phyloP scores from a whole-genome alignment of 2,113 vertebrate genomes.

The Mellivora capensis region DNA sequence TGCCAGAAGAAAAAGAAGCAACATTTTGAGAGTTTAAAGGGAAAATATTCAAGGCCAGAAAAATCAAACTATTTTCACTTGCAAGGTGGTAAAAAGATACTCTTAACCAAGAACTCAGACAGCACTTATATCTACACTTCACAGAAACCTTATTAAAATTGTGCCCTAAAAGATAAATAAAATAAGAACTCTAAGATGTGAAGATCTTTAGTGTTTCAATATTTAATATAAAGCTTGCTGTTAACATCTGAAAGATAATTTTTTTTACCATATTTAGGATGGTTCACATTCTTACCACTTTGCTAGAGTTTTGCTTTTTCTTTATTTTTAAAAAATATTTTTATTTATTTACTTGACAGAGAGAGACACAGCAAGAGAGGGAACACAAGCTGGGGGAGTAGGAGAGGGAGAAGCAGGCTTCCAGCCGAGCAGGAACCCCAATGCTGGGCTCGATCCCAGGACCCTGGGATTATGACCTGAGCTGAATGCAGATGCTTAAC shows the following conservation, averaged over 20 bases:
- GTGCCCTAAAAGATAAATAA: neutral
- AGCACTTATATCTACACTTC: neutral
- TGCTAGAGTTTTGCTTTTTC: neutral
- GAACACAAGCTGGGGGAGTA: no score
- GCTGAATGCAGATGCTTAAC: no score
- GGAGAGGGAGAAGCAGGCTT: no score
- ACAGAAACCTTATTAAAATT: slow-evolving; percentile 5
- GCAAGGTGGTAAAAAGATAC: neutral
- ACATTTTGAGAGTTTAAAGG: neutral
- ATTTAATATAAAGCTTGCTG: neutral
- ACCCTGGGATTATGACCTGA: neutral
- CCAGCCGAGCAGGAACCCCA: no score
- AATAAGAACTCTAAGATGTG: neutral
- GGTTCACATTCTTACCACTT: neutral
- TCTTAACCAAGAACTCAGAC: neutral
- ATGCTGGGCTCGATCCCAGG: no score
- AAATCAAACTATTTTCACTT: slow-evolving; percentile 27
- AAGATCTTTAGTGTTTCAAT: neutral
- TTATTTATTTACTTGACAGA: no score
- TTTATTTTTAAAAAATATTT: no score
- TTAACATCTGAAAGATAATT: neutral
- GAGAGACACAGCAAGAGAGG: no score
- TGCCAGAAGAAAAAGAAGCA: neutral
- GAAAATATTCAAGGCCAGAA: neutral
- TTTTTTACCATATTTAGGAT: neutral